Evolutionary conservation across 2,797 vertebrate genomes (phyloP), one percentile per base, ranked within the genome.

Genomic region (Enteromius argenteus): DNA sequence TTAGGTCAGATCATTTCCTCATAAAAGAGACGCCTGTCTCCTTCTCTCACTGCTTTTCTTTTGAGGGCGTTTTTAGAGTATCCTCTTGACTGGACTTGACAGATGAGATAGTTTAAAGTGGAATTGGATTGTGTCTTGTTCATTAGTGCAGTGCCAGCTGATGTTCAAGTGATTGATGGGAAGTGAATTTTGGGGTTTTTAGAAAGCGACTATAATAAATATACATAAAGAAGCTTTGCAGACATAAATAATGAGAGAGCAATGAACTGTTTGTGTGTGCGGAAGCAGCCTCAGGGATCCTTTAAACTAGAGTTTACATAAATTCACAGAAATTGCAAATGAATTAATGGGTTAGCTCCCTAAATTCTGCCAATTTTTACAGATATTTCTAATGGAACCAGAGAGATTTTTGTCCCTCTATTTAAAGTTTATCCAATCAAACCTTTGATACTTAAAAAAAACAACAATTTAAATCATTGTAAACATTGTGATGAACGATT

Each of bases 71-170:
- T 56, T 17, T 58, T 69, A 58, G 73, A 76, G 27, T 35, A 67
- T 73, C 49, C 74, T 81, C 13, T 81, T 78, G 74, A 76, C 53
- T 81, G 64, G 74, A 76, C 42, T 82, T 81, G 73, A 77, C 67
- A 68, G 74, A 67, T 83, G 58, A 83, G 79, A 81, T 78, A 27
- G 79, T 78, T 81, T 77, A 74, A 56, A 86, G 49, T 71, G 46
- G 64, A 77, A 71, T 85, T 60, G 46, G 75, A 68, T 83, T 73
- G 69, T 21, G 68, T 83, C 32, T 68, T 79, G 68, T 73, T 71
- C 68, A 74, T 72, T 72, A 67, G 46, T 68, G 68, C 32, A 21
- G 60, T 51, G 74, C 68, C 69, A 74, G 46, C 30, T 73, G 60
- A 79, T 56, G 53, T 83, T 58, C 21, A 56, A 35, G 23, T 81